Conservation (phyloP, 2,888 invertebrate species). For the Nasonovia ribisnigri region DNA sequence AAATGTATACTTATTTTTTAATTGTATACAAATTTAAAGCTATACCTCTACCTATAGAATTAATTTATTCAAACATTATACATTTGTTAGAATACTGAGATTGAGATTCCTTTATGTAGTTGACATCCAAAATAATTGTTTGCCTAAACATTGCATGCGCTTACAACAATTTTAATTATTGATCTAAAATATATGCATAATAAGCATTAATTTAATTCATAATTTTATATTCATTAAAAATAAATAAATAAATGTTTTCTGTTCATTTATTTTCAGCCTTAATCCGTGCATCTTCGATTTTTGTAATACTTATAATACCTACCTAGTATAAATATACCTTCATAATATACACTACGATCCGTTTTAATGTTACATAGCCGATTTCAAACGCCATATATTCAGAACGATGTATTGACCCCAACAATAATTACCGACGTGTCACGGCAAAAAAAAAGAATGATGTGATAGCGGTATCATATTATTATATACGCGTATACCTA, state of each 20-base stretch:
- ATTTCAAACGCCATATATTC: background rate
- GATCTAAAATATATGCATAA: background rate
- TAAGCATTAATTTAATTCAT: background rate
- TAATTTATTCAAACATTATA: background rate
- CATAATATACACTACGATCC: background rate
- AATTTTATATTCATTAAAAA: background rate
- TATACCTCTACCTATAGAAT: background rate
- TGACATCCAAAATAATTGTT: background rate
- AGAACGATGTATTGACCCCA: constrained; percentile 17
- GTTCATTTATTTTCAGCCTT: background rate
- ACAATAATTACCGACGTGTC: constrained; percentile 28
- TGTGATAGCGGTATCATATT: background rate
- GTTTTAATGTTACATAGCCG: background rate
- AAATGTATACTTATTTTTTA: background rate
- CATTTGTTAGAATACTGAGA: background rate
- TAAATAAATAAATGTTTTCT: background rate
- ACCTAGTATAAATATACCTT: background rate
- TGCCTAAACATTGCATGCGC: background rate
- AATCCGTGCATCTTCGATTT: background rate
- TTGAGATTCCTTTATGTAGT: too few species aligned
- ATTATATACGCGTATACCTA: background rate
- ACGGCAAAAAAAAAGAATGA: background rate
- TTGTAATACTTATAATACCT: background rate
- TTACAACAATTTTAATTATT: background rate
- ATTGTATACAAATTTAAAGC: background rate